Evolutionary conservation across 2,797 vertebrate genomes (phyloP).

Genomic region (Limnodromus scolopaceus): DNA sequence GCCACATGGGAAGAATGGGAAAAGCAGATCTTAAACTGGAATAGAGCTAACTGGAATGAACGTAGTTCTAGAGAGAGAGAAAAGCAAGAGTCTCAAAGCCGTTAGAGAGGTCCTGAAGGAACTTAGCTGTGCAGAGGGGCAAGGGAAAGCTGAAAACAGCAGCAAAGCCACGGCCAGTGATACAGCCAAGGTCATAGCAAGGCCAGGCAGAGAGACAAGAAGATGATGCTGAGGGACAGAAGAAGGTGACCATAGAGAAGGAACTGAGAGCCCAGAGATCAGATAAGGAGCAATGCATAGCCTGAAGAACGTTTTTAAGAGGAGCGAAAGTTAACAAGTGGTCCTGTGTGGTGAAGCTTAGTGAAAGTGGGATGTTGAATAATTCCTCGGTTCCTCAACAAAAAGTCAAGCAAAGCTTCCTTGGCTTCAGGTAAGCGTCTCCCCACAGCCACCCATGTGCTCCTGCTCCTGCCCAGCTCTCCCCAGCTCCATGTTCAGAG

Average conservation of each 20-base stretch:
- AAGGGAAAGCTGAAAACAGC: background rate
- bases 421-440: conserved; percentile 2
- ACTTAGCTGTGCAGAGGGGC: background rate
- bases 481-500: background rate
- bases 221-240: conserved; percentile 26
- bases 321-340: conserved; percentile 56
- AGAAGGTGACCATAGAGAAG: conserved; percentile 38
- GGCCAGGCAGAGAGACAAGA: conserved; percentile 16
- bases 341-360: conserved; percentile 50
- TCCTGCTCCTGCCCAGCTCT: background rate
- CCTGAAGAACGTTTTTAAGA: conserved; percentile 17
- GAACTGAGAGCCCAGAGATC: conserved; percentile 67
- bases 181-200: background rate
- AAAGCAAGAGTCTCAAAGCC: background rate
- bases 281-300: conserved; percentile 45
- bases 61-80: background rate
- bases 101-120: background rate
- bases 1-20: background rate
- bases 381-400: conserved; percentile 61
- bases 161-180: background rate
- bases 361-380: conserved; percentile 52
- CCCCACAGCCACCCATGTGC: background rate
- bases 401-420: background rate
- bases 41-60: background rate
- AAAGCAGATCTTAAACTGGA: background rate